Evolutionary conservation across 64 coral and sea anemone genomes (phyloP).

Genomic region (Trachythela sp.): DNA sequence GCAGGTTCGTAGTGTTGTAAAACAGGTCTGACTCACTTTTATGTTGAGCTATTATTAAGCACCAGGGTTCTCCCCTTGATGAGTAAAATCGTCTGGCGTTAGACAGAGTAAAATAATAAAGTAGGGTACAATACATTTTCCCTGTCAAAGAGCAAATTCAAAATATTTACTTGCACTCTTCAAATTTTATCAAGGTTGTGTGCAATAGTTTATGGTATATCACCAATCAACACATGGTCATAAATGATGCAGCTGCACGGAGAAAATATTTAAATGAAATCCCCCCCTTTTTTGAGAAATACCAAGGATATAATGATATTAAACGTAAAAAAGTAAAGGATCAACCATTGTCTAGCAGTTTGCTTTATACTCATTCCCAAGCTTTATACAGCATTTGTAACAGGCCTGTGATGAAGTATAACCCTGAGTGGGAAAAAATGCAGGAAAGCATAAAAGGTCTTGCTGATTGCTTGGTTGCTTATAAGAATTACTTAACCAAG

Average conservation of each 20-base stretch:
- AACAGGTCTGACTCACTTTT: not conserved
- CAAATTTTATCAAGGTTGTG: too few species aligned
- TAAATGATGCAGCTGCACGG: conserved; percentile 30
- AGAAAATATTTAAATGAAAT: conserved; percentile 38
- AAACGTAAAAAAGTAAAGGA: conserved; percentile 33
- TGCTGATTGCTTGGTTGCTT: conserved; percentile 42
- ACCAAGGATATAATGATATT: conserved; percentile 30
- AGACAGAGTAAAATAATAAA: too few species aligned
- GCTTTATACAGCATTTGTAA: conserved; percentile 28
- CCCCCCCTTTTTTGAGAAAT: conserved; percentile 32
- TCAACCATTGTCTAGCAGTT: conserved; percentile 21
- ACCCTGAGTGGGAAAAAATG: conserved; percentile 1
- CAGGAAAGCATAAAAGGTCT: conserved; percentile 25
- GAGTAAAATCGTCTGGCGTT: too few species aligned
- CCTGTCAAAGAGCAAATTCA: too few species aligned
- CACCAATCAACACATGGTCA: conserved; percentile 33
- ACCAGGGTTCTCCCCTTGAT: too few species aligned
- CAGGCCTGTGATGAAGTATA: conserved; percentile 45
- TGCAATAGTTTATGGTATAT: conserved; percentile 53
- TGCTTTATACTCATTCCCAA: conserved; percentile 39
- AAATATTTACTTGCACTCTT: too few species aligned
- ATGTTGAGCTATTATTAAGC: too few species aligned
- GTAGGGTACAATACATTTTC: too few species aligned
- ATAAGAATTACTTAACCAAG: conserved; percentile 15
- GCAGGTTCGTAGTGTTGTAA: not conserved